Evolutionary conservation across 2,888 invertebrate species (phyloP).

Genomic region (Epinotia bilunana): DNA sequence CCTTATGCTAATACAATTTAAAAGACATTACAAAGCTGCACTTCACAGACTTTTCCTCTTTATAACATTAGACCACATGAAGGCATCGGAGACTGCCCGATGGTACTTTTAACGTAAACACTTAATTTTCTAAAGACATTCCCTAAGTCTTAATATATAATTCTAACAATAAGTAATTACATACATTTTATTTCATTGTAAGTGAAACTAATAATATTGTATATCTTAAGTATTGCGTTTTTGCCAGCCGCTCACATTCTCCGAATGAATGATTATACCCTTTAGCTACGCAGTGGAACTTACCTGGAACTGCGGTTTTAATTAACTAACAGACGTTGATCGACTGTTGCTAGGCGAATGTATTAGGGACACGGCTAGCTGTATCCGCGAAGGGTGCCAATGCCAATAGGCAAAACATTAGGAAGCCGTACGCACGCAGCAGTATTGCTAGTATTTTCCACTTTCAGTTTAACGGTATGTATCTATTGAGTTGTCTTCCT

Average conservation of each 20-base stretch:
- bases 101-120: background rate
- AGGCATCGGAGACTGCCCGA: background rate
- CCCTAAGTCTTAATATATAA: background rate
- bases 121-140: conserved; percentile 1
- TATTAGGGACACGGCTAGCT: conserved; percentile 8
- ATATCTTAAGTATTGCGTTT: conserved; percentile 11
- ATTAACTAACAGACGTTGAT: conserved; percentile 18
- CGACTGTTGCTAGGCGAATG: conserved; percentile 22
- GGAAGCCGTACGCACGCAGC: background rate
- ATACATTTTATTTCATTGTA: background rate
- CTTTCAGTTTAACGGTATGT: no score
- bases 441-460: no score
- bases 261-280: conserved; percentile 36
- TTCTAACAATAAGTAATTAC: background rate
- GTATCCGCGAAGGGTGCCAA: background rate
- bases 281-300: conserved; percentile 17
- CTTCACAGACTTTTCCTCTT: no score
- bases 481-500: no score
- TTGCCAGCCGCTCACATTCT: conserved; percentile 25
- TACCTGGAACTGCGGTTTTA: conserved; percentile 14
- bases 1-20: no score
- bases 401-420: background rate
- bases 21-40: no score
- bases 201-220: background rate
- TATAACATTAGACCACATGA: no score